A percentile compares a stretch with the other conserved stretches of the same genome.
Evolutionary conservation across 2,113 vertebrate species (phyloP).

Genomic region (Daboia siamensis): DNA sequence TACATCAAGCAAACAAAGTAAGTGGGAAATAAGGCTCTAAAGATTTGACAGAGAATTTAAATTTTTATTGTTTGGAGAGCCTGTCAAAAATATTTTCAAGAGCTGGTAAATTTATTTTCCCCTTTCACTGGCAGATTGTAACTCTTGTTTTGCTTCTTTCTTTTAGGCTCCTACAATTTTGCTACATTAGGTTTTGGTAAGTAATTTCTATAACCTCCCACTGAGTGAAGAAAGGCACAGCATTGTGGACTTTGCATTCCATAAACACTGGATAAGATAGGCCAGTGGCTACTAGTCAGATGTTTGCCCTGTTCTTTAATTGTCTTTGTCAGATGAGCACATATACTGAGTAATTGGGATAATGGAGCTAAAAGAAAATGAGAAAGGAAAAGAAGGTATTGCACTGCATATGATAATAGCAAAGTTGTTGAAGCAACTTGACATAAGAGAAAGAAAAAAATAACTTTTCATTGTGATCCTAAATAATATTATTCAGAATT

Average conservation of each 20-base stretch:
- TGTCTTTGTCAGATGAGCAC: neutral
- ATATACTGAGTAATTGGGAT: neutral
- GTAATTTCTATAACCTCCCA: neutral
- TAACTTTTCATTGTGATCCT: neutral
- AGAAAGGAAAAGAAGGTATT: neutral
- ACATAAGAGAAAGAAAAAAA: neutral
- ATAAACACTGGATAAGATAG: neutral
- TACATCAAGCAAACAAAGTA: constrained; percentile 24
- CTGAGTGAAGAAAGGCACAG: neutral
- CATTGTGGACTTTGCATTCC: neutral
- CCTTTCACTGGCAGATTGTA: neutral
- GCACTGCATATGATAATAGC: neutral
- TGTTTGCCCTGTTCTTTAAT: neutral
- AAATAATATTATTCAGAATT: neutral
- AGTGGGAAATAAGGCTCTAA: neutral
- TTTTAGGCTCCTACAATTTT: neutral
- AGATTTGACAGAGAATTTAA: neutral
- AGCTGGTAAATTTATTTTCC: neutral
- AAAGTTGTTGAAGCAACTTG: neutral
- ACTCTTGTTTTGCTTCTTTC: neutral
- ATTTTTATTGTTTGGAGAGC: neutral
- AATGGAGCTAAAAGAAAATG: neutral
- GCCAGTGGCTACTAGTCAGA: neutral
- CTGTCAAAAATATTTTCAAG: neutral
- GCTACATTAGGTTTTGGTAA: constrained; percentile 4